Evolutionary conservation across 2,797 vertebrate species (phyloP).

Genomic region (Platyrinchus mystaceus): DNA sequence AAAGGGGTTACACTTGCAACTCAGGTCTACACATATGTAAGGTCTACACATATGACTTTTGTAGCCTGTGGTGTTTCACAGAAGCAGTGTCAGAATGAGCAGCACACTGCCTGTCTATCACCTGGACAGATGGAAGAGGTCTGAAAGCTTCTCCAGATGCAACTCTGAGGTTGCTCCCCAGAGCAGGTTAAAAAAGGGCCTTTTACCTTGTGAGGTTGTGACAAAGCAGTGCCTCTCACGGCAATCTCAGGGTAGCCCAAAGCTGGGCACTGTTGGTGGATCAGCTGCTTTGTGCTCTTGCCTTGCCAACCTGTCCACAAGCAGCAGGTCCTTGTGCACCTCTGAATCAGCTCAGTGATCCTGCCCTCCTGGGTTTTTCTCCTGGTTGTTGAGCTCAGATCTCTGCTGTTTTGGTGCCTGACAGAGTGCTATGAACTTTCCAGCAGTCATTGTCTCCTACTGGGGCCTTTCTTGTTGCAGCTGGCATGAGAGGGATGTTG

Average conservation of each 20-base stretch:
- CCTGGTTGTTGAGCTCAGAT: background rate
- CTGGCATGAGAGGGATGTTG: background rate
- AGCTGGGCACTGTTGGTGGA: background rate
- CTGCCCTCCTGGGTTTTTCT: background rate
- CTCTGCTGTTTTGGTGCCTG: background rate
- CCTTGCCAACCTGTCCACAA: background rate
- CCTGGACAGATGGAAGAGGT: background rate
- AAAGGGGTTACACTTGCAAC: background rate
- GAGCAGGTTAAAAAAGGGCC: background rate
- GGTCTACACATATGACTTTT: background rate
- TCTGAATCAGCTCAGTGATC: background rate
- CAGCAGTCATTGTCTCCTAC: fast-evolving
- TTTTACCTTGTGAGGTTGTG: background rate
- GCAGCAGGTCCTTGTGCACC: background rate
- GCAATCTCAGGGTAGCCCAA: background rate
- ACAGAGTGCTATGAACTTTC: background rate
- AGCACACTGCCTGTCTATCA: background rate
- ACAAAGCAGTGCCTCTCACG: background rate
- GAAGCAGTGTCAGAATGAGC: background rate
- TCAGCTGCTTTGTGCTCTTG: background rate
- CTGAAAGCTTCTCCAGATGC: background rate
- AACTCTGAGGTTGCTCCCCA: background rate
- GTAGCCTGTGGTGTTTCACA: background rate
- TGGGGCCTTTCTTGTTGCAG: background rate
- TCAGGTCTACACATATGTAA: too few relatives aligned